Percentiles rank a stretch among this genome's conserved stretches.
phyloP scores from a whole-genome alignment of 2,113 vertebrate genomes.

The Catharus fuscescens region DNA sequence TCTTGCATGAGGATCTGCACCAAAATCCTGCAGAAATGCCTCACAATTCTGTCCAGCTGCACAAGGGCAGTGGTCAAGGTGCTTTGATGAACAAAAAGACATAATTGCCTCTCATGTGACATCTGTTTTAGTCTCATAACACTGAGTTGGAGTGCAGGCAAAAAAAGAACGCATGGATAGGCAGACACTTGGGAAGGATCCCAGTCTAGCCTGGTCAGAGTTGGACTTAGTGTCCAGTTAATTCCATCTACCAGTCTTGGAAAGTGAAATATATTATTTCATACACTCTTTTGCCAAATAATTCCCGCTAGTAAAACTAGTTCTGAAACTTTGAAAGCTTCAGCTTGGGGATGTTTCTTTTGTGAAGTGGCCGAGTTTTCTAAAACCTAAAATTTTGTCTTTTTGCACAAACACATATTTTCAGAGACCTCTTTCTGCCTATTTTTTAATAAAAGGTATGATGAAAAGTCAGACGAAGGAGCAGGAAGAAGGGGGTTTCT shows the following conservation, averaged over 20 bases:
- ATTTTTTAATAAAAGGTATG: not conserved
- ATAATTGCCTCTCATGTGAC: not conserved
- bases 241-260: not conserved
- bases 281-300: not conserved
- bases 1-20: not conserved
- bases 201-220: not conserved
- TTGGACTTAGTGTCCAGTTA: not conserved
- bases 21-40: not conserved
- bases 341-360: not conserved
- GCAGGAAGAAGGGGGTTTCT: not conserved
- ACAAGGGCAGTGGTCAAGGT: not conserved
- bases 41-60: not conserved
- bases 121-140: not conserved
- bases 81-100: not conserved
- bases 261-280: not conserved
- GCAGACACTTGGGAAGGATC: not conserved
- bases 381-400: not conserved
- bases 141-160: not conserved
- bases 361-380: not conserved
- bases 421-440: not conserved
- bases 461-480: not conserved
- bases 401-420: not conserved
- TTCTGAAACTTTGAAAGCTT: not conserved
- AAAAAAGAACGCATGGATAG: not conserved
- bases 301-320: not conserved